A percentile compares a stretch with the other conserved stretches of the same genome.
phyloP scores from a whole-genome alignment of 2,888 invertebrate genomes.

The Alsophila aescularia region DNA sequence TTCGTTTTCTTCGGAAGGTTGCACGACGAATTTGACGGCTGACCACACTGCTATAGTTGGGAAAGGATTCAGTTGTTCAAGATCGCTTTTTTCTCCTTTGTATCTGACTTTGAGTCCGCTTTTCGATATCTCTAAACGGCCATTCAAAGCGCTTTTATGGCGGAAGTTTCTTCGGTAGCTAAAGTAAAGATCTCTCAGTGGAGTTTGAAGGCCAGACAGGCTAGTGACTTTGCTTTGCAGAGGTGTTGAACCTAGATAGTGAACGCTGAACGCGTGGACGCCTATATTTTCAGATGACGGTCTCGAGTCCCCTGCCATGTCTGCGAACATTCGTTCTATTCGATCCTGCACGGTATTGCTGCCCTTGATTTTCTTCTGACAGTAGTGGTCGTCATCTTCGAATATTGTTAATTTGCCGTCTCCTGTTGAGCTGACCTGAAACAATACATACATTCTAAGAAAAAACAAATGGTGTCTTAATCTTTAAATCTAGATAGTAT shows the following conservation, averaged over 20 bases:
- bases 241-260: conserved; percentile 92
- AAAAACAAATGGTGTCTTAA: too few species aligned
- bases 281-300: conserved; percentile 81
- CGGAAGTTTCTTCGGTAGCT: conserved; percentile 83
- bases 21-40: conserved; percentile 92
- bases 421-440: conserved; percentile 65
- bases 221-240: conserved; percentile 92
- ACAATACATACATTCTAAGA: neutral
- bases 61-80: conserved; percentile 91
- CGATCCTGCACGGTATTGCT: conserved; percentile 92
- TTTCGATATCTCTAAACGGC: conserved; percentile 87
- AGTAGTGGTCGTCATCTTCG: conserved; percentile 75
- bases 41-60: conserved; percentile 97
- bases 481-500: too few species aligned
- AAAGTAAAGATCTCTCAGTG: conserved; percentile 89
- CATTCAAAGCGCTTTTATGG: conserved; percentile 81
- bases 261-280: conserved; percentile 87
- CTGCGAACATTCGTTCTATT: conserved; percentile 93
- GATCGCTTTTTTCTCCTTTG: conserved; percentile 85
- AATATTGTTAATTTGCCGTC: conserved; percentile 65
- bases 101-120: conserved; percentile 90
- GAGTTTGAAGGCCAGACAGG: conserved; percentile 91
- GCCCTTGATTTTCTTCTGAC: conserved; percentile 67
- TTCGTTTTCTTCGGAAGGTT: conserved; percentile 83
- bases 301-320: conserved; percentile 85